These are phyloP conservation scores for Tychaedon coryphoeus DNA, from an alignment of 2,113 vertebrate genomes.

Conservation along the genomic window DNA sequence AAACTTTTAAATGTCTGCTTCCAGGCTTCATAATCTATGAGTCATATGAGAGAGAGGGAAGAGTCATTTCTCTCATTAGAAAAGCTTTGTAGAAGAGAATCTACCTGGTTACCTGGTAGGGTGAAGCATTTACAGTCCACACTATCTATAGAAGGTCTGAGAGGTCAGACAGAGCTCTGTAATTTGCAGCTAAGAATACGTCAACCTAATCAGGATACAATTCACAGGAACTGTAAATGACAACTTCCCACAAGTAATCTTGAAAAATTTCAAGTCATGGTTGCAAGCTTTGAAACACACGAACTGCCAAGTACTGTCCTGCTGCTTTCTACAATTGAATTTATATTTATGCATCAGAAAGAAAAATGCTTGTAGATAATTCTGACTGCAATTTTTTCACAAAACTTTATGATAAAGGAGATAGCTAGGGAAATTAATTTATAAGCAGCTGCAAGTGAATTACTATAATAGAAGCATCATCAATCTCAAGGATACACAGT, in stretches of 20 bases:
- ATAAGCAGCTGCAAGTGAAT: not conserved
- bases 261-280: not conserved
- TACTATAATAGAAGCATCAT: not conserved
- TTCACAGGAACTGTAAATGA: not conserved
- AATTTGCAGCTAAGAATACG: not conserved
- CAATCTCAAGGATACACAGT: not conserved
- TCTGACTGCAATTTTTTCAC: not conserved
- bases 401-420: not conserved
- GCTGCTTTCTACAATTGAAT: not conserved
- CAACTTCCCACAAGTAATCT: not conserved
- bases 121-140: not conserved
- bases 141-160: not conserved
- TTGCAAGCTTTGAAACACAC: not conserved
- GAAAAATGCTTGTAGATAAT: not conserved
- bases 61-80: not conserved
- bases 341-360: not conserved
- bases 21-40: accelerated
- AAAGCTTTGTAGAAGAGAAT: not conserved
- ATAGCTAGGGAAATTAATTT: not conserved
- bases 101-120: accelerated
- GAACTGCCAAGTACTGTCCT: not conserved
- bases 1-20: not conserved
- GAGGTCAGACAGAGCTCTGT: not conserved
- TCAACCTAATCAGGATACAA: not conserved
- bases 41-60: not conserved